These are phyloP conservation scores for Takifugu bimaculatus DNA, from an alignment of 2,113 vertebrate species.

Conservation along the genomic window DNA sequence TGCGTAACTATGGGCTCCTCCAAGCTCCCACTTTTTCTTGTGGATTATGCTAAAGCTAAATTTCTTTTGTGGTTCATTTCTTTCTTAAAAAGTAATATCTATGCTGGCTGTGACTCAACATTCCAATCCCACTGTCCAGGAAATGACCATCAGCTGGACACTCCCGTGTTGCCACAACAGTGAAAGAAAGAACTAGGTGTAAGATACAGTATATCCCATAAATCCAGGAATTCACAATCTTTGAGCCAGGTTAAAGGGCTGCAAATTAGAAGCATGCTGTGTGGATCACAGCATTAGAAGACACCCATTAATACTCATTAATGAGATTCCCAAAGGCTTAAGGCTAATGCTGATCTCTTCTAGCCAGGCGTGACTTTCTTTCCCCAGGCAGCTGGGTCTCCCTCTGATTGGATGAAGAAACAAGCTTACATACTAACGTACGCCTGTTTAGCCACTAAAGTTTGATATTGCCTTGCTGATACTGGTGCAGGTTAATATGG, in stretches of 20 bases:
- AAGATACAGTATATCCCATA: constrained; percentile 11
- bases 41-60: too few species aligned
- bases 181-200: constrained; percentile 14
- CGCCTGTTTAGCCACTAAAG: constrained; percentile 26
- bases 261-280: constrained; percentile 41
- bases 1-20: neutral
- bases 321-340: constrained; percentile 50
- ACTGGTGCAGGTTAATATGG: too few species aligned
- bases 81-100: too few species aligned
- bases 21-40: neutral
- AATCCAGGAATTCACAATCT: constrained; percentile 42
- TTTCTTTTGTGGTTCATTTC: too few species aligned
- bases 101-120: too few species aligned
- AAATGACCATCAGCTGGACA: neutral
- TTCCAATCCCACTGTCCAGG: too few species aligned
- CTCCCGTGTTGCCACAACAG: neutral
- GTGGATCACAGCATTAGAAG: constrained; percentile 46
- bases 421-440: constrained; percentile 36
- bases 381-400: constrained; percentile 31
- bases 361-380: constrained; percentile 25
- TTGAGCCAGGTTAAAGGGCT: constrained; percentile 41
- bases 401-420: constrained; percentile 47
- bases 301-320: constrained; percentile 61
- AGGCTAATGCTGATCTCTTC: constrained; percentile 39
- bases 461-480: constrained; percentile 36